These are phyloP conservation scores for Hemibagrus guttatus DNA, from an alignment of 2,797 vertebrate species.

Conservation along the genomic window DNA sequence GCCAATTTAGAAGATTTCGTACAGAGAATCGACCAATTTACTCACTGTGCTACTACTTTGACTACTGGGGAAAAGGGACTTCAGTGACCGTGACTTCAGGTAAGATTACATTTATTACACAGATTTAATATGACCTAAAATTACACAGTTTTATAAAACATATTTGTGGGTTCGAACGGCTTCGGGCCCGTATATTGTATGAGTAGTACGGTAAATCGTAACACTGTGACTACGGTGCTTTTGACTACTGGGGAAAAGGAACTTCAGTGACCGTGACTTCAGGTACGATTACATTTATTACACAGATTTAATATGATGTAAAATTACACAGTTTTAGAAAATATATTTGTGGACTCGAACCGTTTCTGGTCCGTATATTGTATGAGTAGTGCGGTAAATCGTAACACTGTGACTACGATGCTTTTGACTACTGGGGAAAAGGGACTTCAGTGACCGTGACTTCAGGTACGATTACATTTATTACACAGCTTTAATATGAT, in stretches of 20 bases:
- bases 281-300: not conserved
- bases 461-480: slow-evolving; percentile 61
- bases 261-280: slow-evolving; percentile 29
- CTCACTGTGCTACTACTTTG: slow-evolving; percentile 60
- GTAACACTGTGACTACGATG: slow-evolving; percentile 54
- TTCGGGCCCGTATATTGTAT: slow-evolving; percentile 35
- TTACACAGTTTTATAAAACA: not conserved
- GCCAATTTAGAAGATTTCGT: not conserved
- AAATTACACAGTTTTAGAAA: no score
- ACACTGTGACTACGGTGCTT: no score
- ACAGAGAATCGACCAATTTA: not conserved
- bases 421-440: slow-evolving; percentile 57
- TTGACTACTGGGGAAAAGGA: slow-evolving; percentile 40
- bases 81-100: slow-evolving; percentile 70
- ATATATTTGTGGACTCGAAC: no score
- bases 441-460: slow-evolving; percentile 65
- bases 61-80: slow-evolving; percentile 48
- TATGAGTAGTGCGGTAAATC: no score
- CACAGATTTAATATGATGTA: no score
- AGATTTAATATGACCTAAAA: not conserved
- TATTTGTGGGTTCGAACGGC: not conserved
- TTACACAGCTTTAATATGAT: not conserved
- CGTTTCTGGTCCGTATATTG: no score
- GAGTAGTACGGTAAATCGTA: not conserved
- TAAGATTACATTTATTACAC: slow-evolving; percentile 40